Evolutionary conservation across 2,113 vertebrate species (phyloP), one percentile per base, ranked within the genome.

Genomic region (Poicephalus meyeri): DNA sequence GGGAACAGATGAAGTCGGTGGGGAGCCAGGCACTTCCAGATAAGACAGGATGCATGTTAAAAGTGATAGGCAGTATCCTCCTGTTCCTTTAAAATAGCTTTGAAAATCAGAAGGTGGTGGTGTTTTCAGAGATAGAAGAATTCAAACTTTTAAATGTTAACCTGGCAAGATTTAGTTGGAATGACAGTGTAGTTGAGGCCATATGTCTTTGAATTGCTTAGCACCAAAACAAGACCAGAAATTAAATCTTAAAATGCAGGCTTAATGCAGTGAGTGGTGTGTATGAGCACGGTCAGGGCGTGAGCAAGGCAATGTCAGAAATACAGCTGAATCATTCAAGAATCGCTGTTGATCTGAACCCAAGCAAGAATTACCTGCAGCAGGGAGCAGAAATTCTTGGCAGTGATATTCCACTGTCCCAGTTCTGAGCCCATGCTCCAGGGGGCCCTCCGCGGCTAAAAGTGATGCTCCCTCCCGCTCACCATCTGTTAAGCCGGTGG

Each of bases 341-440:
- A 65, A 70, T 21, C 1, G 0, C 2, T 8, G 20, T 10, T 29
- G 71, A 20, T 71, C 18, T 69, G 66, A 56, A n/a, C 5, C 0
- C 0, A 14, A 37, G 14, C 41, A 42, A 80, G 50, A 79, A 49
- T 39, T 41, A 19, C 11, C 0, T 0, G 6, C 60, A 50, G 56
- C 61, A 21, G 18, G 87, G n/a, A 80, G 60, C 28, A 4, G 7
- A 20, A 26, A 31, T 85, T 3, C 7, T 10, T 24, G 46, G 17
- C 60, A 74, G 76, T 1, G 0, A 23, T 35, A 3, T 24, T 72
- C 8, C 13, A 50, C 68, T 47, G 55, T 88, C 63, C 72, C 80
- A 82, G 2, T 91, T 85, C 93, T 89, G 73, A 72, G 31, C 55
- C 47, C 14, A 9, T 76, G 94, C 94, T 96, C 95, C 89, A 95